phyloP scores from a whole-genome alignment of 2,888 invertebrate genomes.

The Brenthis hecate region DNA sequence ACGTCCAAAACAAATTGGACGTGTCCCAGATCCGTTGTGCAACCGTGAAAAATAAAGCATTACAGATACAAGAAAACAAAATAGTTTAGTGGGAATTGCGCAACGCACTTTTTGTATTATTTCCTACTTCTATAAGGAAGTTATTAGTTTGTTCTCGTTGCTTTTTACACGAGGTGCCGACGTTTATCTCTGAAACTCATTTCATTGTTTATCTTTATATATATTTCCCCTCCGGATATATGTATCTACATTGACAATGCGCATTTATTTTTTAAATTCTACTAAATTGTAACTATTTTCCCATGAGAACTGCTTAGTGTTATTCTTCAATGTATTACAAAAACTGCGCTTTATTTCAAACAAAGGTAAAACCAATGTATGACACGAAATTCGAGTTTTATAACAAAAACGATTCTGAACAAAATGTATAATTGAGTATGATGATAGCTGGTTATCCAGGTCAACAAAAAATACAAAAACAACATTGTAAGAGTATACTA shows the following conservation, averaged over 20 bases:
- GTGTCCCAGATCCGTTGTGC: slow-evolving; percentile 39
- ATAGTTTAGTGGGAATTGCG: slow-evolving; percentile 17
- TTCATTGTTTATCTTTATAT: slow-evolving; percentile 23
- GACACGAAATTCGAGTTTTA: no score
- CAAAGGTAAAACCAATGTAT: no score
- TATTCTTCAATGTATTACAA: no score
- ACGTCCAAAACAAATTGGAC: slow-evolving; percentile 34
- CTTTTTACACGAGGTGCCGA: slow-evolving; percentile 13
- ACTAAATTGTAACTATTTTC: no score
- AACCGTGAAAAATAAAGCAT: slow-evolving; percentile 38
- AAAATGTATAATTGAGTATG: no score
- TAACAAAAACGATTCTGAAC: no score
- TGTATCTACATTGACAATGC: not conserved
- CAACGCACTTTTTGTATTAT: slow-evolving; percentile 21
- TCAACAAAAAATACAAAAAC: no score
- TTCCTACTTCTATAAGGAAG: slow-evolving; percentile 28
- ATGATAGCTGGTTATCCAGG: no score
- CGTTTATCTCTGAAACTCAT: slow-evolving; percentile 30
- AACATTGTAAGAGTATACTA: no score
- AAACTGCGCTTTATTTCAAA: no score
- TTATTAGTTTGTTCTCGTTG: slow-evolving; percentile 18
- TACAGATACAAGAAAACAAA: slow-evolving; percentile 33
- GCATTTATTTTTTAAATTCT: no score
- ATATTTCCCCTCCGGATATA: slow-evolving; percentile 17
- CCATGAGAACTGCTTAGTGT: no score